Percentiles rank a stretch among this genome's conserved stretches.
Evolutionary conservation across 2,797 vertebrate species (phyloP).

Genomic region (Myotis myotis): DNA sequence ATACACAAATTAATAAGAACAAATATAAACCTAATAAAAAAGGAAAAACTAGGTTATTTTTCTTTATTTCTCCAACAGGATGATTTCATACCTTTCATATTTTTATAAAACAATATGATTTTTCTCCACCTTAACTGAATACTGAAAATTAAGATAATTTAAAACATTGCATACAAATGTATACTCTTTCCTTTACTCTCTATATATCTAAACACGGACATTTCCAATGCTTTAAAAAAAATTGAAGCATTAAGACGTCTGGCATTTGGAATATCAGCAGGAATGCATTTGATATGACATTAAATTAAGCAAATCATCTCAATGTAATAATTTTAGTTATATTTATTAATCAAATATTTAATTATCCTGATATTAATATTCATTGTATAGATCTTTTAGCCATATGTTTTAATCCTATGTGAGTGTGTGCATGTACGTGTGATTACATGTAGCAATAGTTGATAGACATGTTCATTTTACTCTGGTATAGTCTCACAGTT

Average conservation of each 20-base stretch:
- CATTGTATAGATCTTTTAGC: neutral
- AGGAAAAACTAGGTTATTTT: neutral
- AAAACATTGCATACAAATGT: constrained; percentile 6
- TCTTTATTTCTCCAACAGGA: neutral
- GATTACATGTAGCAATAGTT: neutral
- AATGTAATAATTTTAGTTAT: neutral
- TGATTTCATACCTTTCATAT: neutral
- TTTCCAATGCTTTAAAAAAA: neutral
- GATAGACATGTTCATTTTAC: neutral
- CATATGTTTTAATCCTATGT: neutral
- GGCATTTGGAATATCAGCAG: neutral
- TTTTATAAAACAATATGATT: neutral
- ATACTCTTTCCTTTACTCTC: neutral
- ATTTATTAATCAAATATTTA: constrained; percentile 10
- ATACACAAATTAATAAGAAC: constrained; percentile 1
- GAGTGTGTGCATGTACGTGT: no score
- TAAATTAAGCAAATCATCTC: constrained; percentile 7
- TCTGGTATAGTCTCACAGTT: neutral
- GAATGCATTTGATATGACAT: neutral
- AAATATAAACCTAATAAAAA: neutral
- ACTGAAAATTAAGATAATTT: neutral
- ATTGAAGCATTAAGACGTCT: neutral
- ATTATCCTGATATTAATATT: neutral
- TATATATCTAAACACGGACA: neutral
- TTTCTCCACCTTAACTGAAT: neutral